Conservation (phyloP, 2,797 vertebrate species). For the Gymnoscopelus microlampas region DNA sequence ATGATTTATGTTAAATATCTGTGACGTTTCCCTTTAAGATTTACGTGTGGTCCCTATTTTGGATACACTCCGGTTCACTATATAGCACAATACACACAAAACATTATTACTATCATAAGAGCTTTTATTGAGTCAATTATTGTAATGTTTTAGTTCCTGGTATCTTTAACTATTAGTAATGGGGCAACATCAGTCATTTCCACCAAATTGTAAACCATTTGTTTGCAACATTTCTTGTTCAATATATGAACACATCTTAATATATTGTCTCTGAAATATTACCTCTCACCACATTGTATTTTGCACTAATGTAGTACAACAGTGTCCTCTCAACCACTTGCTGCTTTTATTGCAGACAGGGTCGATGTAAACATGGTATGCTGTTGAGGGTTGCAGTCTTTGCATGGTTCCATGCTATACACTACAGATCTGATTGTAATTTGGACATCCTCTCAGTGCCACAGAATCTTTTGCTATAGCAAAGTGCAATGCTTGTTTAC, state of each 20-base stretch:
- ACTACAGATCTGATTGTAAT: conserved; percentile 37
- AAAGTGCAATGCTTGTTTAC: conserved; percentile 65
- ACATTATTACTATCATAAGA: conserved; percentile 5
- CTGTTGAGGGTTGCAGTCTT: conserved; percentile 22
- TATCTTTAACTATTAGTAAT: background rate
- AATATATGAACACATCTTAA: conserved; percentile 33
- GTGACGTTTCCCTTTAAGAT: no score
- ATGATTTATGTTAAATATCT: no score
- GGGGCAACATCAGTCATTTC: conserved; percentile 2
- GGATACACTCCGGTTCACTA: background rate
- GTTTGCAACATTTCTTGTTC: conserved; percentile 20
- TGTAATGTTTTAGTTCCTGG: background rate
- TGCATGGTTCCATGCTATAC: conserved; percentile 33
- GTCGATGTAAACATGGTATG: conserved; percentile 26
- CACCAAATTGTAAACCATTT: conserved; percentile 31
- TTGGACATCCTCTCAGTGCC: conserved; percentile 53
- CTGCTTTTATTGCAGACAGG: conserved; percentile 16
- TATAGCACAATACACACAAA: conserved; percentile 6
- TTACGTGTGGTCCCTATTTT: background rate
- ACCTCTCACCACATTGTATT: conserved; percentile 60
- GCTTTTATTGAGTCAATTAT: background rate
- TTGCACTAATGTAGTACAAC: conserved; percentile 72
- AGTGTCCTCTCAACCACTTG: conserved; percentile 27
- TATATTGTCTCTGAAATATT: conserved; percentile 30
- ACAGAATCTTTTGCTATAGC: conserved; percentile 38